Evolutionary conservation across 2,888 invertebrate genomes (phyloP).

Genomic region (Axea sp.): DNA sequence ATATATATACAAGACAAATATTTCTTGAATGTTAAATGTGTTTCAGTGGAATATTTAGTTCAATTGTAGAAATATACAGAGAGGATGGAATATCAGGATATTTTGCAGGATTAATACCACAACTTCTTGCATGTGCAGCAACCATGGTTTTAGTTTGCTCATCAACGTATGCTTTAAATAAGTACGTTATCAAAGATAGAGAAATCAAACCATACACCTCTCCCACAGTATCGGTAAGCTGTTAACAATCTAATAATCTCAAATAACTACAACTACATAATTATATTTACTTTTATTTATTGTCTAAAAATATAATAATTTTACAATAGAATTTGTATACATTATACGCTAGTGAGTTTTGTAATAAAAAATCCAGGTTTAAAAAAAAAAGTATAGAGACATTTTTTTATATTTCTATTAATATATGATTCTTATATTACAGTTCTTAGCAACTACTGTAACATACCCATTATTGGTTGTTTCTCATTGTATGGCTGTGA

Average conservation of each 20-base stretch:
- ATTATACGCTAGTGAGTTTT: slow-evolving; percentile 37
- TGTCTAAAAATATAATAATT: slow-evolving; percentile 62
- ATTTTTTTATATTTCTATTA: slow-evolving; percentile 15
- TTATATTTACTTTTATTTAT: slow-evolving; percentile 52
- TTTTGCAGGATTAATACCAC: slow-evolving; percentile 93
- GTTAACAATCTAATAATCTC: no score
- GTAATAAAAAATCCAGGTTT: slow-evolving; percentile 43
- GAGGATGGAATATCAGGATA: slow-evolving; percentile 93
- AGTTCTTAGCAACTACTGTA: slow-evolving; percentile 89
- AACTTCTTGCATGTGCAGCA: slow-evolving; percentile 90
- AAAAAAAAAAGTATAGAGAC: slow-evolving; percentile 25
- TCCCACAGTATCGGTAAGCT: slow-evolving; percentile 82
- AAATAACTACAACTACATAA: no score
- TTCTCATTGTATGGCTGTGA: slow-evolving; percentile 93
- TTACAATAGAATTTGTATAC: slow-evolving; percentile 47
- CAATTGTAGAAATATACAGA: slow-evolving; percentile 89
- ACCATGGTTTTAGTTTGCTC: slow-evolving; percentile 89
- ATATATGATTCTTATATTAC: slow-evolving; percentile 69
- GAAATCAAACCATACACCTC: slow-evolving; percentile 82
- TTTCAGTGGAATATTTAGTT: slow-evolving; percentile 86
- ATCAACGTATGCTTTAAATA: slow-evolving; percentile 88
- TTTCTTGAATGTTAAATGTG: slow-evolving; percentile 8
- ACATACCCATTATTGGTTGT: slow-evolving; percentile 97
- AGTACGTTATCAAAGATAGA: slow-evolving; percentile 88
- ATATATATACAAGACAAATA: no score